Percentiles rank a stretch among this genome's conserved stretches.
Conservation (phyloP, 2,797 vertebrate genomes). For the Propithecus perrieri region DNA sequence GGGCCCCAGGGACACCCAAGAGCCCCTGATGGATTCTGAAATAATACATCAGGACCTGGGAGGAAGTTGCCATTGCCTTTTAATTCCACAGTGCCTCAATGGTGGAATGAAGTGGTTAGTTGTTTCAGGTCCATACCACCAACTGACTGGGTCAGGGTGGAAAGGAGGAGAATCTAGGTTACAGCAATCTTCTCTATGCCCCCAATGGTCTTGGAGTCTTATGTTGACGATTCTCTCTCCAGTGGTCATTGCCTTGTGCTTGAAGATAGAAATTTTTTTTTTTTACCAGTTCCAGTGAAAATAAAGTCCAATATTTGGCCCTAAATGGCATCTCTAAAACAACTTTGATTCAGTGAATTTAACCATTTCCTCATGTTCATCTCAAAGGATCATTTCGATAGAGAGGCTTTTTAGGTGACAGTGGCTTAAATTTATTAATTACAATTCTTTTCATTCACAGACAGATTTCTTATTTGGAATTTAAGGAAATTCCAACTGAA, state of each 20-base stretch:
- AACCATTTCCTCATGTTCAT: neutral
- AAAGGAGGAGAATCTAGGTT: neutral
- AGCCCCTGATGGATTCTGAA: neutral
- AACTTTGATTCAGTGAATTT: neutral
- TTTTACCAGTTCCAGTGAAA: neutral
- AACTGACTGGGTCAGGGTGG: neutral
- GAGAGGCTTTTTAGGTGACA: neutral
- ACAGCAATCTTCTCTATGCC: rapidly evolving
- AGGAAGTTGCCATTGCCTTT: neutral
- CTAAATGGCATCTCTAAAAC: neutral
- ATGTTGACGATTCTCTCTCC: neutral
- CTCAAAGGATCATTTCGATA: neutral
- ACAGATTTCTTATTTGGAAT: neutral
- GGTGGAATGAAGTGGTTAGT: neutral
- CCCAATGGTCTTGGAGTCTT: neutral
- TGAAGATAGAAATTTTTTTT: neutral
- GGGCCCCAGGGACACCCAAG: neutral
- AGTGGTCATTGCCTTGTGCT: neutral
- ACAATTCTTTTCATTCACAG: neutral
- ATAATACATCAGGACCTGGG: neutral
- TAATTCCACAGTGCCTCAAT: neutral
- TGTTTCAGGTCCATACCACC: neutral
- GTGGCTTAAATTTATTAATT: neutral
- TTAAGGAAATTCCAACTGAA: neutral
- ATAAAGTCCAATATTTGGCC: neutral